Percentiles rank a stretch among this genome's conserved stretches.
These are phyloP conservation scores for Phylloscopus trochilus DNA, from an alignment of 2,113 vertebrate genomes.

Conservation along the genomic window DNA sequence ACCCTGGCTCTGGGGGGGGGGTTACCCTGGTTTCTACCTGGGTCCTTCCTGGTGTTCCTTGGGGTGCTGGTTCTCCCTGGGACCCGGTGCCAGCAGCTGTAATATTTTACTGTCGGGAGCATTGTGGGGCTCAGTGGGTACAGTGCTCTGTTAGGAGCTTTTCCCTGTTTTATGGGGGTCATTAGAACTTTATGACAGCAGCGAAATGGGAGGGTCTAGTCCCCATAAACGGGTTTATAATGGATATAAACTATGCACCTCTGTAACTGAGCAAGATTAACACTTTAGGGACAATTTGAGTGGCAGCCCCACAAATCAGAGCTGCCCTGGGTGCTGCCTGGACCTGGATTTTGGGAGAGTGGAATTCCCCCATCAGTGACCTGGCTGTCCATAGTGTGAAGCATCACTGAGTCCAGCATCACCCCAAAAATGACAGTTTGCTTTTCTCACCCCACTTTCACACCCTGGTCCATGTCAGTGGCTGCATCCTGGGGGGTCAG, in stretches of 20 bases:
- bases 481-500: background rate
- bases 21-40: accelerated
- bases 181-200: slow-evolving; percentile 79
- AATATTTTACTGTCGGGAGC: slow-evolving; percentile 55
- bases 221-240: slow-evolving; percentile 84
- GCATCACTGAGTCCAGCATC: background rate
- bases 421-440: background rate
- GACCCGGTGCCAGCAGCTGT: background rate
- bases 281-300: slow-evolving; percentile 73
- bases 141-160: slow-evolving; percentile 67
- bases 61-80: background rate
- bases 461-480: accelerated
- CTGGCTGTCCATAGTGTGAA: accelerated
- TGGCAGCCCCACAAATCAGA: slow-evolving; percentile 55
- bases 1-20: background rate
- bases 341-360: background rate
- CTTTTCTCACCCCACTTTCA: background rate
- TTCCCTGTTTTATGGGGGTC: slow-evolving; percentile 78
- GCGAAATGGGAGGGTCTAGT: slow-evolving; percentile 73
- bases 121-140: slow-evolving; percentile 60
- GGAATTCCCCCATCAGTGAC: accelerated
- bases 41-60: accelerated
- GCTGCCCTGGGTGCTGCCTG: background rate
- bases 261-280: slow-evolving; percentile 70
- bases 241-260: slow-evolving; percentile 77